These are phyloP conservation scores for Plagiodera versicolora DNA, from an alignment of 2,888 invertebrate species.

Conservation along the genomic window DNA sequence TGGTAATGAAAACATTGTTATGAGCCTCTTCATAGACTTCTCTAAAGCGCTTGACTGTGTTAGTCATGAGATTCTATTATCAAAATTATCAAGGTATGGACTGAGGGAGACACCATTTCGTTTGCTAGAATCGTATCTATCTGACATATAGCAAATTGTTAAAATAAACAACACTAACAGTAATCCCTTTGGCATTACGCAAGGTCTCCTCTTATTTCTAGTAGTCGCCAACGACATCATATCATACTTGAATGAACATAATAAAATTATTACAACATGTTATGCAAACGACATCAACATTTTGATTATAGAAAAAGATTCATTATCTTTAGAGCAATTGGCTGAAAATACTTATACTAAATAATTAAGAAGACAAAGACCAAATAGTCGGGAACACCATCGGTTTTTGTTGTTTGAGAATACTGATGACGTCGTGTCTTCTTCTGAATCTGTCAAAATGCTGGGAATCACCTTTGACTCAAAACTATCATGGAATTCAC, in stretches of 20 bases:
- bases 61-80: too few species aligned
- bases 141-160: slow-evolving; percentile 4
- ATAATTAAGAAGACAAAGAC: neutral
- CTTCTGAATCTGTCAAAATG: slow-evolving; percentile 2
- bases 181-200: slow-evolving; percentile 3
- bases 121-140: neutral
- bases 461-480: neutral
- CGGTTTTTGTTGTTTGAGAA: neutral
- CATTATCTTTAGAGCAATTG: slow-evolving; percentile 1
- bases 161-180: neutral
- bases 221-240: too few species aligned
- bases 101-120: neutral
- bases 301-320: slow-evolving; percentile 5
- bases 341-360: neutral
- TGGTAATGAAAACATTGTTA: neutral
- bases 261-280: slow-evolving; percentile 6
- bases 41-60: neutral
- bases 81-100: too few species aligned
- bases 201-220: neutral
- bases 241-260: neutral
- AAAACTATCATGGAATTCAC: neutral
- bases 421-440: neutral
- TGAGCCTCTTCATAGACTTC: neutral
- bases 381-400: slow-evolving; percentile 1
- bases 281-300: neutral